These are phyloP conservation scores for Cosmia trapezina DNA, from an alignment of 2,888 invertebrate genomes.

Conservation along the genomic window DNA sequence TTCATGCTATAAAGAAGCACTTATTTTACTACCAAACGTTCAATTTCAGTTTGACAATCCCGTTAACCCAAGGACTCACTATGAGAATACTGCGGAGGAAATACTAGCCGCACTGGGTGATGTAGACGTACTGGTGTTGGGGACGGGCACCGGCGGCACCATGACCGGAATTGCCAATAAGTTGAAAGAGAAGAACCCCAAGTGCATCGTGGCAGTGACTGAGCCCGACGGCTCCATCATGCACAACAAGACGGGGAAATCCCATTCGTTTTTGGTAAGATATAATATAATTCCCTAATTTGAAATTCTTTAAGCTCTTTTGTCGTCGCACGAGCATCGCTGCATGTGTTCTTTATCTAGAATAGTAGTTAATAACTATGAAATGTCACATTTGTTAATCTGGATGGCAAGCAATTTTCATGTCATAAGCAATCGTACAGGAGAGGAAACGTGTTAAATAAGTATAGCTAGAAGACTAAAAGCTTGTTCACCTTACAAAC, in stretches of 20 bases:
- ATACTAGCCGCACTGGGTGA: conserved; percentile 92
- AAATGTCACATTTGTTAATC: conserved; percentile 1
- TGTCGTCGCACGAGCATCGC: conserved; percentile 12
- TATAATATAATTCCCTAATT: not conserved
- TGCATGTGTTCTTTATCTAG: not conserved
- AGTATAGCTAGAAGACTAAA: not conserved
- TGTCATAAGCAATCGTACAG: not conserved
- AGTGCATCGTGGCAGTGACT: conserved; percentile 94
- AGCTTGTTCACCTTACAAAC: not conserved
- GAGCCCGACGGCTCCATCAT: conserved; percentile 95
- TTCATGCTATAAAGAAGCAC: too few relatives aligned
- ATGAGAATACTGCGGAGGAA: conserved; percentile 96
- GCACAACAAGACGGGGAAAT: conserved; percentile 60
- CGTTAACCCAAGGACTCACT: conserved; percentile 97
- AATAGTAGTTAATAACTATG: conserved; percentile 18
- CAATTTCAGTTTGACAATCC: conserved; percentile 94
- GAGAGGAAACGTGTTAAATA: not conserved
- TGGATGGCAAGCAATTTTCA: not conserved
- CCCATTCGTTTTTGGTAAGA: conserved; percentile 67
- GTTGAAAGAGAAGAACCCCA: conserved; percentile 94
- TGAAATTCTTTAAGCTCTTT: not conserved
- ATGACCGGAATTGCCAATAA: conserved; percentile 96
- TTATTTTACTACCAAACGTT: conserved; percentile 1
- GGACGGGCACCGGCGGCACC: conserved; percentile 98
- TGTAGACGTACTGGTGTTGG: conserved; percentile 94